These are phyloP conservation scores for Labeo calbasu DNA, from an alignment of 2,797 vertebrate genomes.

Conservation along the genomic window DNA sequence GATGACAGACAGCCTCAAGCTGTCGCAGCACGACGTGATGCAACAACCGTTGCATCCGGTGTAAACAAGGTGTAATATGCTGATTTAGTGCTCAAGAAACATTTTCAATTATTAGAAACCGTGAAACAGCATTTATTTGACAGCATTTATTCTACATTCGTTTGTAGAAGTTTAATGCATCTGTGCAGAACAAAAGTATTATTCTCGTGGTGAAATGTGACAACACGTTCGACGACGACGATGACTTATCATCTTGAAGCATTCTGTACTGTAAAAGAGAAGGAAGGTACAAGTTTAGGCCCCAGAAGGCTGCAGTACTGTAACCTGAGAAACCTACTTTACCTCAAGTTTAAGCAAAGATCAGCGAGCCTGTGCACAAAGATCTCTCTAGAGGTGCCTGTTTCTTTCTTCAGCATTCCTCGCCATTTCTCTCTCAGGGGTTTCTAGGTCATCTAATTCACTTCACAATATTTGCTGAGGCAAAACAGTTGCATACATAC, in stretches of 20 bases:
- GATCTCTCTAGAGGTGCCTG: conserved; percentile 71
- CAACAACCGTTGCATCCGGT: no score
- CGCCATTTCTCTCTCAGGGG: conserved; percentile 65
- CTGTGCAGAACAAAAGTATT: not conserved
- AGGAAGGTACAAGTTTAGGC: not conserved
- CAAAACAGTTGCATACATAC: not conserved
- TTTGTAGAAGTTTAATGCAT: not conserved
- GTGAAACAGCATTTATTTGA: no score
- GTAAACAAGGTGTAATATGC: no score
- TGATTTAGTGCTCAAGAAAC: not conserved
- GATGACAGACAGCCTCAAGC: no score
- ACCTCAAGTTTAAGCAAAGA: conserved; percentile 63
- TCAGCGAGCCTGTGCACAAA: conserved; percentile 71
- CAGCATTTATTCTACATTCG: no score
- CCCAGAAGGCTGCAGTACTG: conserved; percentile 52
- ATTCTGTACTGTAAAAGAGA: conserved; percentile 19
- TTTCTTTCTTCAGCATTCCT: conserved; percentile 65
- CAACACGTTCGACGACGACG: not conserved
- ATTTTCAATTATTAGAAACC: not conserved
- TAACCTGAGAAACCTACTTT: conserved; percentile 54
- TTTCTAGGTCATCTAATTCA: conserved; percentile 65
- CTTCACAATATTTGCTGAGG: conserved; percentile 18
- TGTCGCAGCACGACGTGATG: no score
- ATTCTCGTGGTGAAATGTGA: not conserved
- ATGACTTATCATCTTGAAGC: not conserved